Evolutionary conservation across 2,113 vertebrate species (phyloP), one percentile per base, ranked within the genome.

Genomic region (Psammodynastes pulverulentus): DNA sequence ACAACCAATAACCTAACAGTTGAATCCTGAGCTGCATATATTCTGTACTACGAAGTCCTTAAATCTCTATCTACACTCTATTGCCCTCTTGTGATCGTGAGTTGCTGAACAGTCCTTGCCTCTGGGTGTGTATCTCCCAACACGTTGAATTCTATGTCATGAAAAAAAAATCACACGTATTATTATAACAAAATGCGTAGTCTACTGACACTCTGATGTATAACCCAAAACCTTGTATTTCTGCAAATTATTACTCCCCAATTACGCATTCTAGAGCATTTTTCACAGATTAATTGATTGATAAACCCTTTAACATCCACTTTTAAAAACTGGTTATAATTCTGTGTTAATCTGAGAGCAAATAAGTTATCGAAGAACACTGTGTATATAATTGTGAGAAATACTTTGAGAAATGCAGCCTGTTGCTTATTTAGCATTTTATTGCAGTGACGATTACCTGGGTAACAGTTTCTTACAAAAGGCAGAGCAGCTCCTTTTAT

Each of bases 401-500:
- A 34, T 6, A 34, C 4, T n/a, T 72, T 34, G 34, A 34, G 62
- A 79, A 79, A 43, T 3, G 34, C 7, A 79, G 34, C 34, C 72
- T 21, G 3, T 79, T 79, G 34, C 34, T 79, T 43, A 56, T 87
- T 90, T 90, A 86, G 92, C 88, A 53, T 94, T 96, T 93, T 93
- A 90, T 86, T 92, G 88, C 87, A 89, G 10, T n/a, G 86, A 0
- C 26, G 88, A 0, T 13, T 45, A 21, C 52, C 93, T 43, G n/a
- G 72, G 79, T 79, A 90, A 51, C 48, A 34, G 89, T 94, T 91
- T 93, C 92, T 94, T 94, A 92, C 67, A 67, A 95, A 93, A 46
- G 56, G 19, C 24, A 43, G 19, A 39, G 15, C 13, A 84, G 93
- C 84, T 62, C 89, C 7, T 79, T 79, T 79, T 79, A 79, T 3